phyloP scores from a whole-genome alignment of 1,140 invertebrate genomes.

The Macrotrachela quadricornifera region DNA sequence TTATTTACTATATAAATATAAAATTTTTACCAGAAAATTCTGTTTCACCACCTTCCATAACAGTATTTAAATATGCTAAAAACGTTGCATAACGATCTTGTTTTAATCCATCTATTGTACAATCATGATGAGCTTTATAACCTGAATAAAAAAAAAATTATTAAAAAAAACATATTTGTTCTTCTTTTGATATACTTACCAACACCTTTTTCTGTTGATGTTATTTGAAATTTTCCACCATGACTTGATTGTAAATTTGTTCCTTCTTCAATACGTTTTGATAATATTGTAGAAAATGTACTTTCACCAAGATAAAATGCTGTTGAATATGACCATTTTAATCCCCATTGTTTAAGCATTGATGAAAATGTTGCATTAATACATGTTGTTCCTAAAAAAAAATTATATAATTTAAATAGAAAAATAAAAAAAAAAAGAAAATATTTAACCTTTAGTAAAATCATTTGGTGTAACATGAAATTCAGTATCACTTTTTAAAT shows the following conservation, averaged over 20 bases:
- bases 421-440: no score
- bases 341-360: slow-evolving; percentile 15
- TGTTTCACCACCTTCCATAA: slow-evolving; percentile 21
- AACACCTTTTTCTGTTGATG: slow-evolving; percentile 20
- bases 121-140: slow-evolving; percentile 27
- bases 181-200: slow-evolving; percentile 14
- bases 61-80: slow-evolving; percentile 23
- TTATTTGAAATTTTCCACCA: slow-evolving; percentile 28
- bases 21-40: slow-evolving; percentile 19
- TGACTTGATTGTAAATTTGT: slow-evolving; percentile 18
- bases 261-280: slow-evolving; percentile 17
- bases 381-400: slow-evolving; percentile 21
- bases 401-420: neutral
- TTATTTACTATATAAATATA: neutral
- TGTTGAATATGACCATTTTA: slow-evolving; percentile 27
- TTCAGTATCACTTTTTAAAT: slow-evolving; percentile 11
- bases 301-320: slow-evolving; percentile 28
- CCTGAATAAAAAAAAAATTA: slow-evolving; percentile 12
- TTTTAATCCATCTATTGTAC: slow-evolving; percentile 15
- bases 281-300: slow-evolving; percentile 18
- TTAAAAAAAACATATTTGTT: neutral
- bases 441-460: slow-evolving; percentile 18
- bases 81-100: slow-evolving; percentile 21
- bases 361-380: slow-evolving; percentile 20
- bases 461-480: slow-evolving; percentile 17